Conservation (phyloP, 2,113 vertebrate genomes). For the Synodontis membranacea region DNA sequence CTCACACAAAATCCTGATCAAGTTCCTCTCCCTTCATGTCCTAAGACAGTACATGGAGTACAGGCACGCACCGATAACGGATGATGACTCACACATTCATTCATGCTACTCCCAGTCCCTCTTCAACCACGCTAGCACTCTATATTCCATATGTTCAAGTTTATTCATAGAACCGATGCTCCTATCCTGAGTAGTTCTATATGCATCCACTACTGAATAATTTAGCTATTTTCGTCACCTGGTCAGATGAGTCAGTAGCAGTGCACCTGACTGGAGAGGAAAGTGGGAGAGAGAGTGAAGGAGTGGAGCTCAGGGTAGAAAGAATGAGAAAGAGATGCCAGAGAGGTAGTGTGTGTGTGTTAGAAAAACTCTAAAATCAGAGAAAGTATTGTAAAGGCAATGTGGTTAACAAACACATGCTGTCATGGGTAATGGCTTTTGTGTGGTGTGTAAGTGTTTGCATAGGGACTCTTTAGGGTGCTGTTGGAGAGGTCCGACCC, state of each 20-base stretch:
- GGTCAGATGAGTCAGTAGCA: slow-evolving; percentile 30
- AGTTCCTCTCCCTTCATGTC: background rate
- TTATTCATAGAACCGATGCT: slow-evolving; percentile 30
- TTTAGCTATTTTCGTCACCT: slow-evolving; percentile 38
- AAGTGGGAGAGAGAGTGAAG: slow-evolving; percentile 1
- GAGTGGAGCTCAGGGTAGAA: background rate
- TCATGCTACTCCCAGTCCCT: slow-evolving; percentile 20
- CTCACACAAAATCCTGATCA: background rate
- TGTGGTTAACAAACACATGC: slow-evolving; percentile 27
- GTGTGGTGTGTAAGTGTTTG: slow-evolving; percentile 3
- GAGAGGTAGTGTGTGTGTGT: background rate
- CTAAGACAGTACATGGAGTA: slow-evolving; percentile 3
- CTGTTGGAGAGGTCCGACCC: slow-evolving; percentile 49
- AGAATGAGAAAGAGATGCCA: background rate
- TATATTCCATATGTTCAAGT: slow-evolving; percentile 26
- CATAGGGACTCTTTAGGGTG: slow-evolving; percentile 37
- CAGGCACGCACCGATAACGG: slow-evolving; percentile 1
- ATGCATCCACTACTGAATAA: slow-evolving; percentile 46
- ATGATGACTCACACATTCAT: slow-evolving; percentile 40
- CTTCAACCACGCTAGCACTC: background rate
- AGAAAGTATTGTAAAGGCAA: slow-evolving; percentile 9
- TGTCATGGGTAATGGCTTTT: slow-evolving; percentile 11
- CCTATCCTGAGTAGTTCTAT: slow-evolving; percentile 31
- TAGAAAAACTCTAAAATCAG: background rate
- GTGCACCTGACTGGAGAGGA: slow-evolving; percentile 28